Evolutionary conservation across 2,113 vertebrate genomes (phyloP).

Genomic region (Neopipo cinnamomea): DNA sequence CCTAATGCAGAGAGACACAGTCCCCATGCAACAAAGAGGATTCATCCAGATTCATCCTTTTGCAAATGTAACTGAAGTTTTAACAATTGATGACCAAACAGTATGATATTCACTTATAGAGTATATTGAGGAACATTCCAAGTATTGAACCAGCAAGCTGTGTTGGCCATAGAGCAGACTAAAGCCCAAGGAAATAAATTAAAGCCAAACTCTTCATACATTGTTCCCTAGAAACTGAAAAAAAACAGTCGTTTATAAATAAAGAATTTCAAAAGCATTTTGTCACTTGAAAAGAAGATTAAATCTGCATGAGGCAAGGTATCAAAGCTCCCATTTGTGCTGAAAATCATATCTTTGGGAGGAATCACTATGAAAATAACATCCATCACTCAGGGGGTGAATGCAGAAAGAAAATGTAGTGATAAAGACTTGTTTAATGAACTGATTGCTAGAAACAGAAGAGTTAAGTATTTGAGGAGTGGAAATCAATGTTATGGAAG

Average conservation of each 20-base stretch:
- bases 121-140: not conserved
- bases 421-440: not conserved
- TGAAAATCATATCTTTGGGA: not conserved
- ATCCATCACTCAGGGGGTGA: not conserved
- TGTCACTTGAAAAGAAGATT: not conserved
- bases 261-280: not conserved
- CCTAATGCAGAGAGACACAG: not conserved
- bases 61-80: not conserved
- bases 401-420: not conserved
- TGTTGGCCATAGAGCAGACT: not conserved
- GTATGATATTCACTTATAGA: accelerated
- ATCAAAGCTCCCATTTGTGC: not conserved
- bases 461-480: not conserved
- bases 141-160: not conserved
- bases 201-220: not conserved
- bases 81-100: not conserved
- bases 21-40: accelerated
- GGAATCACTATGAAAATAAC: not conserved
- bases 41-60: not conserved
- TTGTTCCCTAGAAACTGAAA: not conserved
- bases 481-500: not conserved
- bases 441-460: not conserved
- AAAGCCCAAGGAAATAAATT: not conserved
- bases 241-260: not conserved
- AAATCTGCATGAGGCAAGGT: not conserved